These are phyloP conservation scores for Notocelia uddmanniana DNA, from an alignment of 2,888 invertebrate genomes.

Conservation along the genomic window DNA sequence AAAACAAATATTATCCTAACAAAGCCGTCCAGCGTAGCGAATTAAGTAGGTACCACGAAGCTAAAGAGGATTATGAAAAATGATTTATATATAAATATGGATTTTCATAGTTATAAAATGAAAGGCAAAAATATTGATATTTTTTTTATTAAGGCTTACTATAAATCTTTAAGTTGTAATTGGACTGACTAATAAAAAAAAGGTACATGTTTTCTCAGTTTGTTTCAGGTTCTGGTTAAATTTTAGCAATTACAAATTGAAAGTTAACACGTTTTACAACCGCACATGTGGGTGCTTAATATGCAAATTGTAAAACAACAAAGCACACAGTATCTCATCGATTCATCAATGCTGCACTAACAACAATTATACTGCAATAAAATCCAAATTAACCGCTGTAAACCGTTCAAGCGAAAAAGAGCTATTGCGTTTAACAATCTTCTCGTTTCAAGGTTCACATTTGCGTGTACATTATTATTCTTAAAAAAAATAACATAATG, in stretches of 20 bases:
- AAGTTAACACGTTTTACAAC: constrained; percentile 30
- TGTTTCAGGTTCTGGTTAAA: too few species aligned
- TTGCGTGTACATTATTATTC: constrained; percentile 55
- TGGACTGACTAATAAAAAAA: too few species aligned
- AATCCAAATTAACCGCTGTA: constrained; percentile 66
- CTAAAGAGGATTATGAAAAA: constrained; percentile 35
- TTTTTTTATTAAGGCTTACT: too few species aligned
- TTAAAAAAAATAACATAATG: constrained; percentile 65
- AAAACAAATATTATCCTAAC: constrained; percentile 70
- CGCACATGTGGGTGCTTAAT: constrained; percentile 61
- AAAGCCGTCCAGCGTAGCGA: constrained; percentile 63
- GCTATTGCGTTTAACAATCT: constrained; percentile 51
- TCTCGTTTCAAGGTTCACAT: constrained; percentile 53
- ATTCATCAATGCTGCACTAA: constrained; percentile 64
- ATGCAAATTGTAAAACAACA: constrained; percentile 68
- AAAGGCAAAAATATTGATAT: too few species aligned
- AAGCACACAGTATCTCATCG: constrained; percentile 52
- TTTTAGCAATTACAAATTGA: constrained; percentile 13
- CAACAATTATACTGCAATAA: constrained; percentile 75
- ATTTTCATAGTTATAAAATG: too few species aligned
- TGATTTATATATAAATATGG: background rate
- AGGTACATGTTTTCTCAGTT: too few species aligned
- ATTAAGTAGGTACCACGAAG: constrained; percentile 51
- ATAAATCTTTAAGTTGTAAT: too few species aligned
- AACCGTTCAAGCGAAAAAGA: constrained; percentile 40